These are phyloP conservation scores for Phalacrocorax aristotelis DNA, from an alignment of 2,113 vertebrate species.

Conservation along the genomic window DNA sequence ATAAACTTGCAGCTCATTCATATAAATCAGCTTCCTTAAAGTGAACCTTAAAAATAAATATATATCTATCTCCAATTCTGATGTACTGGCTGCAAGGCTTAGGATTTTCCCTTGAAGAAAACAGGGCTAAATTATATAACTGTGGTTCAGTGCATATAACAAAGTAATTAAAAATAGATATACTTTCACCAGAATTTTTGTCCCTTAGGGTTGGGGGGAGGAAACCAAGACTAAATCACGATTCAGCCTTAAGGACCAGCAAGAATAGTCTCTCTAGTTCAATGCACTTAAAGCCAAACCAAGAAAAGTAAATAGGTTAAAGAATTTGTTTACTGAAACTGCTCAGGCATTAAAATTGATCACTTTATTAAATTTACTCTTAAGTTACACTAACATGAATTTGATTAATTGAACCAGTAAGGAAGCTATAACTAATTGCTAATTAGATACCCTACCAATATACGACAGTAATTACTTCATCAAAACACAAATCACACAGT, in stretches of 20 bases:
- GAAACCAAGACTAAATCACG: background rate
- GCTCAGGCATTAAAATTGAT: constrained; percentile 50
- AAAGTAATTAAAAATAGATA: background rate
- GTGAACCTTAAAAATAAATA: background rate
- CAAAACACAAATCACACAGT: constrained; percentile 40
- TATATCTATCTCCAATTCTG: background rate
- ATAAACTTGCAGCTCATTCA: background rate
- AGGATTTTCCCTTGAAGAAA: background rate
- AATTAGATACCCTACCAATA: constrained; percentile 35
- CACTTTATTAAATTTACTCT: constrained; percentile 51
- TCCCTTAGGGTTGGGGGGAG: background rate
- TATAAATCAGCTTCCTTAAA: background rate
- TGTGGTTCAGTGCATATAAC: background rate
- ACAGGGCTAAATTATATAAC: background rate
- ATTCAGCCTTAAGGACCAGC: background rate
- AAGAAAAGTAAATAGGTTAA: background rate
- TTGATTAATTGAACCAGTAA: constrained; percentile 54
- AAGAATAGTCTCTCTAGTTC: background rate
- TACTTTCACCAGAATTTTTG: background rate
- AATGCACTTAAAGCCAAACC: background rate
- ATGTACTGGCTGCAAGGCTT: background rate
- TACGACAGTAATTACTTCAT: constrained; percentile 50
- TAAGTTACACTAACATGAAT: constrained; percentile 47
- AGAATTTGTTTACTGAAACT: constrained; percentile 51
- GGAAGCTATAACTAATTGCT: constrained; percentile 51